Percentiles rank a stretch among this genome's conserved stretches.
These are phyloP conservation scores for Gavialis gangeticus DNA, from an alignment of 2,113 vertebrate species.

Conservation along the genomic window DNA sequence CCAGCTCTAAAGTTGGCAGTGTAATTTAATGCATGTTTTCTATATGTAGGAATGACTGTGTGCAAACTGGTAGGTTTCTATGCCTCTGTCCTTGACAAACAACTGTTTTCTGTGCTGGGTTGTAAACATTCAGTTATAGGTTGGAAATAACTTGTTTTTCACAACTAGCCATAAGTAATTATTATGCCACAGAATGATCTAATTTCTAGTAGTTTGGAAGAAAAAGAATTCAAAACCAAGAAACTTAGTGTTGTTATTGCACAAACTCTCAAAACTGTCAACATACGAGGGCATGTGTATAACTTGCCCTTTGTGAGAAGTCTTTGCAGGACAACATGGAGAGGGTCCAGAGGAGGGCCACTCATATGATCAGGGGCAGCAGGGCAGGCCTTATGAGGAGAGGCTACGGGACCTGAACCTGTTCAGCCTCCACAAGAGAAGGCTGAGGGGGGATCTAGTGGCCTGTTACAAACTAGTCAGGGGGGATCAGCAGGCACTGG, in stretches of 20 bases:
- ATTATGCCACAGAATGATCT: not conserved
- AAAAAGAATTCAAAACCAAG: not conserved
- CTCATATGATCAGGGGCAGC: too few relatives aligned
- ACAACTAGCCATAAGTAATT: not conserved
- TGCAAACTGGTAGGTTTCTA: not conserved
- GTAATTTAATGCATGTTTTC: not conserved
- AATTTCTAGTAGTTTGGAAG: not conserved
- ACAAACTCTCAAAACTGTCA: not conserved
- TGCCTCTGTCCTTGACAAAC: not conserved
- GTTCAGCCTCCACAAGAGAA: too few relatives aligned
- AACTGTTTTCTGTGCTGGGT: not conserved
- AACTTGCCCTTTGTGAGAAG: constrained; percentile 23
- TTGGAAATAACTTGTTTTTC: not conserved
- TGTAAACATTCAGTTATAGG: not conserved
- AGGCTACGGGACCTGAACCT: too few relatives aligned
- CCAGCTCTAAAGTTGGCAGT: not conserved
- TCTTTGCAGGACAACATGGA: constrained; percentile 11
- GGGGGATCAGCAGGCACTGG: too few relatives aligned
- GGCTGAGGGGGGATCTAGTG: too few relatives aligned
- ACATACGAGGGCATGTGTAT: not conserved
- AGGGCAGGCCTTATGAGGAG: too few relatives aligned
- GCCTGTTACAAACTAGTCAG: too few relatives aligned
- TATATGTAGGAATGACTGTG: not conserved
- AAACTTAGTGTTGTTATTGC: not conserved
- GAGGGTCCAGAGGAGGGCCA: too few relatives aligned